A percentile compares a stretch with the other conserved stretches of the same genome.
phyloP scores from a whole-genome alignment of 2,113 vertebrate species.

The Ellobius talpinus region DNA sequence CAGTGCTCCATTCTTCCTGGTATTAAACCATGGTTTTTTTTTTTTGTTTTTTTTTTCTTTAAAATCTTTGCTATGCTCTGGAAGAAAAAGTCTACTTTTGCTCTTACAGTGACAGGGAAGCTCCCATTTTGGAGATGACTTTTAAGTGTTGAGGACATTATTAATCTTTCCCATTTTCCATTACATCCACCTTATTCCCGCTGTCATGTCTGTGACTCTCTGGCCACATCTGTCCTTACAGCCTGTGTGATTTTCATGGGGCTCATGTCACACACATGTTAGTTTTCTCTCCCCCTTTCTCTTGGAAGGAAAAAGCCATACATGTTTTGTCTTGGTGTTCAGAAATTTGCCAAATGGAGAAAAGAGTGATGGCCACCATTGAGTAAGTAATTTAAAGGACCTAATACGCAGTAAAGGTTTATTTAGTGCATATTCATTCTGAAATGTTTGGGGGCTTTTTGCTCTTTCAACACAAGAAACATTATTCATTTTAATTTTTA shows the following conservation, averaged over 20 bases:
- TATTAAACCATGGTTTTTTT: neutral
- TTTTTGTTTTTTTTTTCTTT: neutral
- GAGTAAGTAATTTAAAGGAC: neutral
- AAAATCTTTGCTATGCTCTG: neutral
- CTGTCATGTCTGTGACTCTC: neutral
- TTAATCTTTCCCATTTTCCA: neutral
- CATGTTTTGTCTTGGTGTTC: neutral
- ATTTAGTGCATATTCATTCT: neutral
- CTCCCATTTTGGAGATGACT: neutral
- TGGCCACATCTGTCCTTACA: neutral
- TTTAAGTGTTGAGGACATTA: neutral
- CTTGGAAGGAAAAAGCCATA: neutral
- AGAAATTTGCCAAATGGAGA: neutral
- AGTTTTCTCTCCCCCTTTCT: neutral
- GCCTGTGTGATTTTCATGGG: neutral
- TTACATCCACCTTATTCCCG: neutral
- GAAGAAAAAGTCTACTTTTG: neutral
- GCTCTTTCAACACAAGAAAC: neutral
- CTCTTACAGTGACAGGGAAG: neutral
- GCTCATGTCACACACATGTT: neutral
- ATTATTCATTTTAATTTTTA: neutral
- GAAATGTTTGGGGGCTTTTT: neutral
- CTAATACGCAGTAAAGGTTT: neutral
- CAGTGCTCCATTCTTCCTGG: neutral
- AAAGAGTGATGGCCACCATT: neutral